Base-by-base conservation (phyloP, 2,888 invertebrate species). In the Caenorhabditis macrosperma region DNA sequence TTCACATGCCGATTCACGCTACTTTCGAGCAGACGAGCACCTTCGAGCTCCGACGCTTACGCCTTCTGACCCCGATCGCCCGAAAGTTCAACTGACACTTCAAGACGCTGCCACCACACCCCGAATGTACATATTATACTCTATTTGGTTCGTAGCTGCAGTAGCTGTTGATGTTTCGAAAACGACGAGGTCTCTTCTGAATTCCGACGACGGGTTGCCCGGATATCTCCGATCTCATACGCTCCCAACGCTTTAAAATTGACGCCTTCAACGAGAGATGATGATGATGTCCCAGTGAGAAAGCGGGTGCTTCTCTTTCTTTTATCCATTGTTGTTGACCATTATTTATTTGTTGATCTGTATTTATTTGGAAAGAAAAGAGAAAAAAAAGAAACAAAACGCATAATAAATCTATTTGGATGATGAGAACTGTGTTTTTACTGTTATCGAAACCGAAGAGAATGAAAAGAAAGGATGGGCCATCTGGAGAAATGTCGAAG, bases 1-100 rank as follows among this genome's bases (percentile, higher is more conserved):
- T 72, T 72, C 72, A 72, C 72, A 72, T 72, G 72, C 72, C 72
- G 41, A 72, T 72, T 57, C 72, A 72, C 46, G 72, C 72, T 48
- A 57, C 57, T 15, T 57, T 57, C 57, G 57, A 57, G 57, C 57
- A 57, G 57, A 24, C 57, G 38, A 38, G 38, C 35, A n/a, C 41
- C 30, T 60, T 35, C 38, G 46, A 68, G 59, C 50, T 57, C 24
- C 57, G 57, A 69, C 60, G 69, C n/a, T 44, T 69, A 22, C 69
- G 69, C 41, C 69, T 69, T 12, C 35, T 69, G 28, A 30, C 68
- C 17, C 17, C 55, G 50, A 57, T 61, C n/a, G 0, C 20, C 41
- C 52, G 60, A 33, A 60, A 54, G 44, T 20, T 30, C 9, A 64
- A 52, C 54, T 61, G 26, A 69, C 46, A 46, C 35, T 17, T 22